Evolutionary conservation across 2,113 vertebrate genomes (phyloP).

Genomic region (Ascaphus truei): DNA sequence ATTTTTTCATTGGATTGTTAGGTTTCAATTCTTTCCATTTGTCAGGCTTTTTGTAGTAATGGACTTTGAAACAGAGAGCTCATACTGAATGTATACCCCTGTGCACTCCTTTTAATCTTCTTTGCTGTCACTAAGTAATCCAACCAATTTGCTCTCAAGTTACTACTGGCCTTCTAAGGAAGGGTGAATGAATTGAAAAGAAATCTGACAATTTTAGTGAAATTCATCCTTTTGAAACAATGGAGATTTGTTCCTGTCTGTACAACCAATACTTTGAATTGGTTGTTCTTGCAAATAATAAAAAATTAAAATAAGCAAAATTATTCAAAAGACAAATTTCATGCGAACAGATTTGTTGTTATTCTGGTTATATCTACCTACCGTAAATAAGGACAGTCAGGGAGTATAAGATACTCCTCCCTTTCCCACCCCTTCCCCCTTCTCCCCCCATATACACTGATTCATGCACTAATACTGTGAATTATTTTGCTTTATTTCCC

Average conservation of each 20-base stretch:
- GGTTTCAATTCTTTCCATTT: slow-evolving; percentile 31
- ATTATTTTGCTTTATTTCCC: too few species aligned
- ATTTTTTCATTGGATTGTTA: slow-evolving; percentile 33
- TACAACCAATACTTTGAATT: not conserved
- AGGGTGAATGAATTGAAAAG: slow-evolving; percentile 28
- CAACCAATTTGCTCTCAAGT: slow-evolving; percentile 26
- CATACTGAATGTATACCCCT: slow-evolving; percentile 6
- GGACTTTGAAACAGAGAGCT: slow-evolving; percentile 26
- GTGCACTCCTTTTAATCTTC: slow-evolving; percentile 29
- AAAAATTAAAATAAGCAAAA: not conserved
- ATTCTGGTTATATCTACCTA: too few species aligned
- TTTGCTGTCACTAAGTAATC: slow-evolving; percentile 37
- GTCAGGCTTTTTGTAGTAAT: slow-evolving; percentile 30
- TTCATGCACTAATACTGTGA: too few species aligned
- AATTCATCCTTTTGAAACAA: slow-evolving; percentile 12
- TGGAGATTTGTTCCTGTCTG: not conserved
- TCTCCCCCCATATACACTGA: too few species aligned
- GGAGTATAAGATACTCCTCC: too few species aligned
- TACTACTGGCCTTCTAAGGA: slow-evolving; percentile 13
- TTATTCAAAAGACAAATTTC: not conserved
- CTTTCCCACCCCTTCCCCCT: too few species aligned
- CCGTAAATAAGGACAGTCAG: too few species aligned
- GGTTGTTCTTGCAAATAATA: not conserved
- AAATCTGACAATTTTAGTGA: slow-evolving; percentile 26
- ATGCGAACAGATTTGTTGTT: too few species aligned